Evolutionary conservation across 2,888 invertebrate genomes (phyloP), one percentile per base, ranked within the genome.

Genomic region (Nomada fucata): DNA sequence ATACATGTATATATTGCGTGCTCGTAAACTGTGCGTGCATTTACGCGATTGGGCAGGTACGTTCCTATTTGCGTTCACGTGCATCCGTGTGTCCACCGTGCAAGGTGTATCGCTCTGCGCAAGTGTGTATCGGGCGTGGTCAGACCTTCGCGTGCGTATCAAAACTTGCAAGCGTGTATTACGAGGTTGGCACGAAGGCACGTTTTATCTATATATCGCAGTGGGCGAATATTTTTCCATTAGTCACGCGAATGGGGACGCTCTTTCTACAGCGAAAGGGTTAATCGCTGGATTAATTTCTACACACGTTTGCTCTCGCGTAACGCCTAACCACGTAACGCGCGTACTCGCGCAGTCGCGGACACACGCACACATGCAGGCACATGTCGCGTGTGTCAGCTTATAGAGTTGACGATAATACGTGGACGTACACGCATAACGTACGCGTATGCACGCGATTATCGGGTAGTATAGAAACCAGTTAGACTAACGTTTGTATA

Each of bases 401-500:
- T 20, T 18, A 10, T 42, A 36, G 42, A 11, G 29, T 13, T 2
- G 44, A 44, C 7, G 15, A 9, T 53, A 36, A 53, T 11, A 55
- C 52, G 36, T 20, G 50, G 55, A 60, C 67, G 68, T 53, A 71
- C 59, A 64, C 75, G 72, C 47, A 84, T 81, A 78, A 76, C 82
- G 83, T 81, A 80, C 70, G 84, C 57, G 86, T 83, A 75, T 68
- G 78, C 86, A 85, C 85, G 82, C 79, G 83, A 82, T 79, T 85
- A 89, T 90, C 86, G 86, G 89, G 86, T 91, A 91, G 91, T 89
- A 90, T 79, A 76, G 85, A 86, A 88, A 88, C 76, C 76, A 71
- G 77, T 89, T 91, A 91, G 88, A 83, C 82, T 91, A 90, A 91
- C 89, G 89, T 91, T 91, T 91, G 89, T 91, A 91, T 91, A 88